A percentile compares a stretch with the other conserved stretches of the same genome.
Evolutionary conservation across 37 sponge, comb jelly and placozoan genomes (phyloP).

Genomic region (Eunapius fragilis): DNA sequence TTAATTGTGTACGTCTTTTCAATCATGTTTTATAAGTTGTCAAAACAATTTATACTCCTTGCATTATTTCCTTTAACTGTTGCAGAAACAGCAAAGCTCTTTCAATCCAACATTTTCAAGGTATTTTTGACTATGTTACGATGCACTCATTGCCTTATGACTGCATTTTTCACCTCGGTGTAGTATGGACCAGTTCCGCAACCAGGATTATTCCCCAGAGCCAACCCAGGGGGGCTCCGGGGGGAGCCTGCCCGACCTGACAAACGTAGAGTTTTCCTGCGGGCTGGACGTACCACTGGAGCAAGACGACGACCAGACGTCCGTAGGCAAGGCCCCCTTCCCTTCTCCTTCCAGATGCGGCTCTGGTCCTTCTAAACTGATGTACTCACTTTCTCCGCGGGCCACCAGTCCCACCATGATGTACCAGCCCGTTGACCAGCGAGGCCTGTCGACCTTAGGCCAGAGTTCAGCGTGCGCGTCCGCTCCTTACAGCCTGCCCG

Average conservation of each 20-base stretch:
- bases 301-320: constrained; percentile 43
- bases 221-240: constrained; percentile 17
- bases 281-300: constrained; percentile 80
- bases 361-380: constrained; percentile 26
- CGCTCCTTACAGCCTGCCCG: neutral
- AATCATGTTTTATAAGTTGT: too few species aligned
- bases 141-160: too few species aligned
- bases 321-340: neutral
- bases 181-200: neutral
- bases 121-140: neutral
- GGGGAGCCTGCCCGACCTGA: constrained; percentile 81
- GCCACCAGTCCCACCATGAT: neutral
- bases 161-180: neutral
- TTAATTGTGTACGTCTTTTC: neutral
- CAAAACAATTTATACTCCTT: neutral
- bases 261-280: constrained; percentile 72
- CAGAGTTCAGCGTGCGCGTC: neutral
- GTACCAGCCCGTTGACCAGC: neutral
- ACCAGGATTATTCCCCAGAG: neutral
- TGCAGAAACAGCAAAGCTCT: neutral
- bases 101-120: neutral
- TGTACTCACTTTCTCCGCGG: constrained; percentile 18
- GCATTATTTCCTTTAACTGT: neutral
- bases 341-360: neutral
- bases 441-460: neutral